Conservation (phyloP, 2,888 invertebrate species). For the Chrysolina oricalcia region DNA sequence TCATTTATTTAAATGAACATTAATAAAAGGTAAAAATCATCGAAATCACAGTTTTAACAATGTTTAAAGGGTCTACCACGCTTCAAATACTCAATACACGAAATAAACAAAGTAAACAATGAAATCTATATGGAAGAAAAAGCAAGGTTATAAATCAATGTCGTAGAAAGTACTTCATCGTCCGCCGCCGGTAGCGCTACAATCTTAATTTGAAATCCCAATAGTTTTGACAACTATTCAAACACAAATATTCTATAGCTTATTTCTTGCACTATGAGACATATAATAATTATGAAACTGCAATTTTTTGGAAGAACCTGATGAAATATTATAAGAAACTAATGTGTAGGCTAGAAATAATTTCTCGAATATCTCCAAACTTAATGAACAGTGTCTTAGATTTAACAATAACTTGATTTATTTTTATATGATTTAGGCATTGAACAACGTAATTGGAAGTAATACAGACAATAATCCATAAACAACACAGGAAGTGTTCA, state of each 20-base stretch:
- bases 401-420: slow-evolving; percentile 40
- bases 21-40: too few relatives aligned
- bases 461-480: slow-evolving; percentile 9
- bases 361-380: not conserved
- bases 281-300: not conserved
- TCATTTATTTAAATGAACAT: too few relatives aligned
- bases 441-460: not conserved
- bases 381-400: slow-evolving; percentile 43
- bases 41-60: too few relatives aligned
- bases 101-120: too few relatives aligned
- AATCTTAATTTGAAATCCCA: too few relatives aligned
- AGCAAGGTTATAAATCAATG: too few relatives aligned
- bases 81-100: too few relatives aligned
- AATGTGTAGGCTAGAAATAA: not conserved
- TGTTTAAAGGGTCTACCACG: too few relatives aligned
- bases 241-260: not conserved
- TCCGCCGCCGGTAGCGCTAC: too few relatives aligned
- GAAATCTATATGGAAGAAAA: too few relatives aligned
- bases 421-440: slow-evolving; percentile 33
- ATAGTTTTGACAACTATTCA: too few relatives aligned
- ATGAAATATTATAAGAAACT: not conserved
- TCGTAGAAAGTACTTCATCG: too few relatives aligned
- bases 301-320: not conserved
- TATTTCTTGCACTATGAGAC: not conserved
- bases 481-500: not conserved